phyloP scores from a whole-genome alignment of 2,888 invertebrate species.

The Steinernema scapterisci region DNA sequence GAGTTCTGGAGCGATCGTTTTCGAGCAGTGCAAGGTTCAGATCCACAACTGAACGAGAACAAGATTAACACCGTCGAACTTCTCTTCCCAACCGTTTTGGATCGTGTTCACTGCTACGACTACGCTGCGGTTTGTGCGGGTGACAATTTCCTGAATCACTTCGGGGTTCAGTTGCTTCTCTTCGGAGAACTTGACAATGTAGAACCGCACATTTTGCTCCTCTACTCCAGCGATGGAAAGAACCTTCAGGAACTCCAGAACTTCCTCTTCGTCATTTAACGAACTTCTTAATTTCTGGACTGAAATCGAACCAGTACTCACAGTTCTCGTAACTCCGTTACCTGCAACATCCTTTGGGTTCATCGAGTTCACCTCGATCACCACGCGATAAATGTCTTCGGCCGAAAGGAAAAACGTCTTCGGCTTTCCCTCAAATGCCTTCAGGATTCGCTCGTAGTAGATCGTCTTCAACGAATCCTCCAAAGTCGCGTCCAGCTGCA shows the following conservation, averaged over 20 bases:
- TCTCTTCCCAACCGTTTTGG: background rate
- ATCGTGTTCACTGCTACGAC: background rate
- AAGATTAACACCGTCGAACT: background rate
- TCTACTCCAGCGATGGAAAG: slow-evolving; percentile 9
- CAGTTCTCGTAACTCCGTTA: background rate
- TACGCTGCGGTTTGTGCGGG: slow-evolving; percentile 12
- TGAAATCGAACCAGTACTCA: background rate
- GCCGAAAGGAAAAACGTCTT: slow-evolving; percentile 25
- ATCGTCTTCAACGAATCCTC: slow-evolving; percentile 19
- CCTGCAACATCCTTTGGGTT: slow-evolving; percentile 10
- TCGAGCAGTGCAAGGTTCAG: slow-evolving; percentile 29
- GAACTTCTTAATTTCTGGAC: slow-evolving; percentile 6
- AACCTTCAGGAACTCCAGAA: background rate
- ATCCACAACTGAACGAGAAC: slow-evolving; percentile 29
- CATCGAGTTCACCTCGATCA: slow-evolving; percentile 13
- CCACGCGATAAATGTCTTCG: slow-evolving; percentile 4
- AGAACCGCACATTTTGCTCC: slow-evolving; percentile 7
- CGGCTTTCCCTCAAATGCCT: background rate
- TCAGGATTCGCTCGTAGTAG: slow-evolving; percentile 27
- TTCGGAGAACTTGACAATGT: background rate
- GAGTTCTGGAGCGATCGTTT: slow-evolving; percentile 8
- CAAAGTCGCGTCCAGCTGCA: slow-evolving; percentile 38
- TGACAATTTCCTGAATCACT: slow-evolving; percentile 26
- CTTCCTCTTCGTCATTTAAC: slow-evolving; percentile 14
- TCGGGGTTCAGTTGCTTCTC: slow-evolving; percentile 14